Evolutionary conservation across 2,797 vertebrate species (phyloP).

Genomic region (Clarias pachynema): DNA sequence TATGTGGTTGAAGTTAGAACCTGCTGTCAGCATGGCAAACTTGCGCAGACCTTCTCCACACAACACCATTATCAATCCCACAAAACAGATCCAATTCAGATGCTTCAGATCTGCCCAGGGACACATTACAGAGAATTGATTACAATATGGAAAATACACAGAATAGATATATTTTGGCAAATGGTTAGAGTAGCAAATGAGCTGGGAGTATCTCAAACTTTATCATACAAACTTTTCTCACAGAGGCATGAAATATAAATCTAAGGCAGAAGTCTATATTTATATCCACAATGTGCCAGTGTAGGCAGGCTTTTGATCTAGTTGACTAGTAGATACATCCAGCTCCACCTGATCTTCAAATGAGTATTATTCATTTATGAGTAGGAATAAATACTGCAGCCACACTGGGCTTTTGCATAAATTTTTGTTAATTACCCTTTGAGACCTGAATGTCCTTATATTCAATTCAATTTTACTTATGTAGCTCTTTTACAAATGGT

Average conservation of each 20-base stretch:
- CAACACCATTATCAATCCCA: constrained; percentile 90
- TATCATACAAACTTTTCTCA: no score
- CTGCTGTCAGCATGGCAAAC: constrained; percentile 93
- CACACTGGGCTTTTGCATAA: not conserved
- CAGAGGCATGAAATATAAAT: not conserved
- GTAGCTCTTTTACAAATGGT: no score
- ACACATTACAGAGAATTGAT: not conserved
- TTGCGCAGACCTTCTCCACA: constrained; percentile 91
- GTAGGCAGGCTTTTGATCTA: not conserved
- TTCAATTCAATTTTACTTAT: no score
- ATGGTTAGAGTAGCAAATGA: not conserved
- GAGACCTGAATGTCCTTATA: no score
- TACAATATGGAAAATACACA: not conserved
- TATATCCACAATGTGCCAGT: not conserved
- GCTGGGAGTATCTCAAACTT: not conserved
- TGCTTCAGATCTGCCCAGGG: constrained; percentile 87
- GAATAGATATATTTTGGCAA: not conserved
- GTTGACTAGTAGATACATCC: not conserved
- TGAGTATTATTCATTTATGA: not conserved
- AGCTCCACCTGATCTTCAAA: not conserved
- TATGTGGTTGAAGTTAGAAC: constrained; percentile 98
- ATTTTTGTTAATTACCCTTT: not conserved
- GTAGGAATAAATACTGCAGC: not conserved
- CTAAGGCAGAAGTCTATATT: not conserved
- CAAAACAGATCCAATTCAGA: constrained; percentile 84